Base-by-base conservation (phyloP, 2,797 vertebrate genomes). In the Galagoides demidoff region DNA sequence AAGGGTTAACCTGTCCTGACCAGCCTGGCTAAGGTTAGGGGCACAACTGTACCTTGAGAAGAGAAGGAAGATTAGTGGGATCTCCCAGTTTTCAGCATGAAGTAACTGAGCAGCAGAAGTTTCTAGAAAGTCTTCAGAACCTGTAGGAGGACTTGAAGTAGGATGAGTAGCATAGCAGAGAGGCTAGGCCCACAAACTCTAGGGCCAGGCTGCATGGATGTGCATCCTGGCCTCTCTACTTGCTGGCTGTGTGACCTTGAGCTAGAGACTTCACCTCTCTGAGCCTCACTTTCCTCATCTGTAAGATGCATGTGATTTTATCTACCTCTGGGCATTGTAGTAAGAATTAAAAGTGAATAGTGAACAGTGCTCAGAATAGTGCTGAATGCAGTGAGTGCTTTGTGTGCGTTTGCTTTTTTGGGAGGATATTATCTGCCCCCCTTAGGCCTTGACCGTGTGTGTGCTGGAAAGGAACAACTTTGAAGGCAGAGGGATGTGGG, bases 351-450 rank as follows among this genome's bases (percentile, higher is more conserved):
- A 55, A 17, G n/a, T 11, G 64, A 27, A 2, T 6, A 37, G 71
- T 7, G 10, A 23, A 9, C 16, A 6, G 7, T 13, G 16, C 85
- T 27, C 12, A 78, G n/a, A 66, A 5, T 22, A 8, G 45, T 5
- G 25, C 4, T 2, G 5, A 5, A 2, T 17, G 0, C 0, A 17
- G 29, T 0, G 5, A n/a, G 7, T 39, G 76, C 74, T 77, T 23
- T 31, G 43, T 23, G 31, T 31, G 31, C 3, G 11, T 11, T 4
- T 49, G 31, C 34, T 59, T 55, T 7, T 74, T 27, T 43, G 55
- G 57, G 49, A 82, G 57, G 45, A 12, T 45, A 12, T 34, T 23
- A 10, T 66, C 37, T 20, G 7, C 20, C 16, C 39, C 16, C 4
- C 4, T 19, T 16, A n/a, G 22, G 19, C 29, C 25, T 45, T 31